Evolutionary conservation across 2,113 vertebrate species (phyloP).

Genomic region (Eolophus roseicapilla): DNA sequence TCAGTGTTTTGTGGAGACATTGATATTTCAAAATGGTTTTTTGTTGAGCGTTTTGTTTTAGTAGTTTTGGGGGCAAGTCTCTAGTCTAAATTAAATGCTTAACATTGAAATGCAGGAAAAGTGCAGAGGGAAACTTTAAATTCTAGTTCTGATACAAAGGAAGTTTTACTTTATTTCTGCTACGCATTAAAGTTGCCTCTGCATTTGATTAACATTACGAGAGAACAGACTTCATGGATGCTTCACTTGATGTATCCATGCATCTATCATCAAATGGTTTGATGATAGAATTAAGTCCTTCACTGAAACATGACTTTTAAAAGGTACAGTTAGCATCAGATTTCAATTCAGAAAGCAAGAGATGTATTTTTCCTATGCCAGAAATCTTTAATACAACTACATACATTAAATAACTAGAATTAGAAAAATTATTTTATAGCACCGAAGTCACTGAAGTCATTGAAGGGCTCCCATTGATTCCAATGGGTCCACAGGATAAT

Average conservation of each 20-base stretch:
- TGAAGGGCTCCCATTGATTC: neutral
- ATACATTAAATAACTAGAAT: neutral
- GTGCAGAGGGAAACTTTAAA: neutral
- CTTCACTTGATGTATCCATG: neutral
- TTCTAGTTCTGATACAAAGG: neutral
- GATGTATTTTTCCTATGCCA: neutral
- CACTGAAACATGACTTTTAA: neutral
- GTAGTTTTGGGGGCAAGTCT: neutral
- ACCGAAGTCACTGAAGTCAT: neutral
- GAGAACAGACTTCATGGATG: neutral
- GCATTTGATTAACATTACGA: neutral
- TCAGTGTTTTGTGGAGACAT: neutral
- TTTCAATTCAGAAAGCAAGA: neutral
- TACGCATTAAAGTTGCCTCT: neutral
- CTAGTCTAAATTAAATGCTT: neutral
- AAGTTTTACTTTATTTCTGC: neutral
- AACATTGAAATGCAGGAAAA: neutral
- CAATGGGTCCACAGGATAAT: neutral
- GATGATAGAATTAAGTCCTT: neutral
- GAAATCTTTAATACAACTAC: neutral
- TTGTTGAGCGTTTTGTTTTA: neutral
- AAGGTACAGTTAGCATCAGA: neutral
- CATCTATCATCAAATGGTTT: neutral
- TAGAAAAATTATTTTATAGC: neutral
- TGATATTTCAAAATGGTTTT: neutral